phyloP scores from a whole-genome alignment of 2,888 invertebrate species.

The Drosophila limbata region DNA sequence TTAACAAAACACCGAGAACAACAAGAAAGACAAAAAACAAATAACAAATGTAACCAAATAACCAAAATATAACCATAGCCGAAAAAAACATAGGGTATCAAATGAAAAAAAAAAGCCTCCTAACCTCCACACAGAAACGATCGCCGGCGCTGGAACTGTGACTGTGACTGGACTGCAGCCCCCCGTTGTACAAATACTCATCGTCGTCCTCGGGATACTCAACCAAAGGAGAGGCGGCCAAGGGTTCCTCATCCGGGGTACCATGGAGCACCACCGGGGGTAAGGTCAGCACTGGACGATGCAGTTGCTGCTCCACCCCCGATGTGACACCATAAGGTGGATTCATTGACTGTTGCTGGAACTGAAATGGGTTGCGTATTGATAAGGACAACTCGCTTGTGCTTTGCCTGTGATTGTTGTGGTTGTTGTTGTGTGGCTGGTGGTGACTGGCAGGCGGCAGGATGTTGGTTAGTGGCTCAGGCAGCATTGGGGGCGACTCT shows the following conservation, averaged over 20 bases:
- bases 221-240: conserved; percentile 91
- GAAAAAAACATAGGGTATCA: conserved; percentile 48
- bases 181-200: conserved; percentile 73
- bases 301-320: conserved; percentile 77
- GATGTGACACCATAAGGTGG: conserved; percentile 32
- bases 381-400: conserved; percentile 51
- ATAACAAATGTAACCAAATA: conserved; percentile 23
- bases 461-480: conserved; percentile 45
- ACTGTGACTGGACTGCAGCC: conserved; percentile 62
- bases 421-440: conserved; percentile 16
- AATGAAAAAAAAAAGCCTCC: conserved; percentile 75
- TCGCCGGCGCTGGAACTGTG: conserved; percentile 81
- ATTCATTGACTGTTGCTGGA: conserved; percentile 61
- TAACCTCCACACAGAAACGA: conserved; percentile 86
- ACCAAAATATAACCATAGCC: conserved; percentile 57
- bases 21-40: conserved; percentile 17
- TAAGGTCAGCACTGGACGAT: conserved; percentile 85
- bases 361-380: conserved; percentile 73
- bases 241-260: conserved; percentile 69
- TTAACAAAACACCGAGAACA: conserved; percentile 41
- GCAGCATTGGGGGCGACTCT: conserved; percentile 38
- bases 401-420: conserved; percentile 38
- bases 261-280: conserved; percentile 86
- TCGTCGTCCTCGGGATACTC: conserved; percentile 97
- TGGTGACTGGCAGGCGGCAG: conserved; percentile 17